Evolutionary conservation across 2,888 invertebrate species (phyloP).

Genomic region (Augochlorella aurata): DNA sequence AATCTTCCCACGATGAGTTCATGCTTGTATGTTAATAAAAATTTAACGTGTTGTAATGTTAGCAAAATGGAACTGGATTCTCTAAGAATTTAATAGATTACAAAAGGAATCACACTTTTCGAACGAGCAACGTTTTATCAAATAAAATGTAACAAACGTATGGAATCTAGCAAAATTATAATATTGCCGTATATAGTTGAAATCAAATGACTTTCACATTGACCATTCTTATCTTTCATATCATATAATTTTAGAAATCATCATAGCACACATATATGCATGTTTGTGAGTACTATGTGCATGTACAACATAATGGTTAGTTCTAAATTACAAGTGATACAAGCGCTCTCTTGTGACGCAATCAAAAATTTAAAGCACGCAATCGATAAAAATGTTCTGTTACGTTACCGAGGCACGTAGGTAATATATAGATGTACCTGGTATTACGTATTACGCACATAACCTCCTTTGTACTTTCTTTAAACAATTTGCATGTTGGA

Average conservation of each 20-base stretch:
- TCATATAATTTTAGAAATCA: neutral
- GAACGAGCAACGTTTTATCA: neutral
- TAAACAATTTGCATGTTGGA: neutral
- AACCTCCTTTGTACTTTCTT: neutral
- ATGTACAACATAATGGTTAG: neutral
- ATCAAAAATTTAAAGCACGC: neutral
- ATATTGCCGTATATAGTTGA: no score
- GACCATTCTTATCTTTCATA: neutral
- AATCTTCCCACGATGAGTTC: constrained; percentile 90
- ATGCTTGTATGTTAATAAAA: constrained; percentile 20
- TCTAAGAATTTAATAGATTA: neutral
- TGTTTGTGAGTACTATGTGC: no score
- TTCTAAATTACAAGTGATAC: neutral
- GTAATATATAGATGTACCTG: no score
- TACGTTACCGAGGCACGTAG: neutral
- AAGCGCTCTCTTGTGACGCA: constrained; percentile 8
- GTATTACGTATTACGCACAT: constrained; percentile 1
- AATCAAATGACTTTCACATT: neutral
- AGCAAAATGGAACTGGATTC: neutral
- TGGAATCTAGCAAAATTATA: neutral
- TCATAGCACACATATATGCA: neutral
- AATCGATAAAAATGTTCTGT: constrained; percentile 22
- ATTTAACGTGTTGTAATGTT: neutral
- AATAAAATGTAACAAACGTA: neutral
- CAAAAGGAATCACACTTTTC: neutral